Evolutionary conservation across 2,888 invertebrate genomes (phyloP).

Genomic region (Rosalia funebris): DNA sequence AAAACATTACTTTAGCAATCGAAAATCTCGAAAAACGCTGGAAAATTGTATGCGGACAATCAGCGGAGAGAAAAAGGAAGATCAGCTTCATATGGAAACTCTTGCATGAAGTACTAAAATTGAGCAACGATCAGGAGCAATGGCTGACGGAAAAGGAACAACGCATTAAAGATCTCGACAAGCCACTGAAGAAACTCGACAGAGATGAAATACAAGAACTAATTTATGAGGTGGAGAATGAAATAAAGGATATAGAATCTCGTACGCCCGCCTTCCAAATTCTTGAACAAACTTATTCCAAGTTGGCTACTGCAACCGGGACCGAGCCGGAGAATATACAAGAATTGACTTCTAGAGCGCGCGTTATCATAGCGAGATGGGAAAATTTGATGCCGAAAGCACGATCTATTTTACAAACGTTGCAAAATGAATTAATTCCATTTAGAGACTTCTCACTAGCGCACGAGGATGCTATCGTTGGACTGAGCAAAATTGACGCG

Average conservation of each 20-base stretch:
- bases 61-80: constrained; percentile 76
- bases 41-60: constrained; percentile 79
- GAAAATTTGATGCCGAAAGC: constrained; percentile 71
- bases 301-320: constrained; percentile 73
- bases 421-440: constrained; percentile 69
- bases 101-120: constrained; percentile 69
- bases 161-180: constrained; percentile 70
- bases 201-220: constrained; percentile 71
- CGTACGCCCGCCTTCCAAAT: constrained; percentile 69
- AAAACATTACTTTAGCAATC: constrained; percentile 73
- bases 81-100: constrained; percentile 72
- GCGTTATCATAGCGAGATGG: constrained; percentile 73
- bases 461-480: constrained; percentile 77
- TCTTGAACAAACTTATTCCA: constrained; percentile 76
- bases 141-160: constrained; percentile 74
- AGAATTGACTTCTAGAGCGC: constrained; percentile 70
- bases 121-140: constrained; percentile 69
- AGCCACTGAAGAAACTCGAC: constrained; percentile 67
- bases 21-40: constrained; percentile 81
- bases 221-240: constrained; percentile 67
- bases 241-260: constrained; percentile 69
- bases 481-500: constrained; percentile 77
- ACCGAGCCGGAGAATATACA: constrained; percentile 76
- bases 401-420: constrained; percentile 68
- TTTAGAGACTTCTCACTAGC: constrained; percentile 77